Evolutionary conservation across 2,888 invertebrate species (phyloP), one percentile per base, ranked within the genome.

Genomic region (Lobophora halterata): DNA sequence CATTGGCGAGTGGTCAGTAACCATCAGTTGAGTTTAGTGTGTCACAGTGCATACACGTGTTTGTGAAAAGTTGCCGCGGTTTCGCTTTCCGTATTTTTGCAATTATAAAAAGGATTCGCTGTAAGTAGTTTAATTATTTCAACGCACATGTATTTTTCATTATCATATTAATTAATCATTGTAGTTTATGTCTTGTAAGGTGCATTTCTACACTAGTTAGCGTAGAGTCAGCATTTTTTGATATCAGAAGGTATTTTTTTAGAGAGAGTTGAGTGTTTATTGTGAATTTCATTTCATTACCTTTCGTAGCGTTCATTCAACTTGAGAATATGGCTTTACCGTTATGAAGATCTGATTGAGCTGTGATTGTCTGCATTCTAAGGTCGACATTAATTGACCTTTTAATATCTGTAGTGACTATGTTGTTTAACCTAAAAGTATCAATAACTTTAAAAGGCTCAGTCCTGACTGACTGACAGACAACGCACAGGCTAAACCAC

Each of bases 21-120:
- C n/a, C n/a, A n/a, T n/a, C n/a, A 80, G 83, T 86, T 65, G 71
- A 64, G 61, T 61, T 62, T 67, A 59, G 68, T 74, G 67, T 74
- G 75, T 67, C 71, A 67, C 58, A 60, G 72, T 50, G 64, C 24
- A 43, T 62, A 50, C 70, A 75, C 82, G 83, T 62, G 58, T 46
- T 43, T 21, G 48, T 51, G 49, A 23, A 32, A 30, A 29, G 11
- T 34, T 46, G 23, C 20, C 28, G 33, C 32, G 36, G 38, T 32
- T 32, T 18, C 32, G 11, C 21, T 37, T 39, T 11, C 20, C 38
- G 47, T 46, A 45, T 41, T 37, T 20, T 41, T 34, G 12, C n/a
- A 32, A 18, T 39, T 20, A 30, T 28, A 21, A 42, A 30, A 25
- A 42, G 45, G 38, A 45, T 39, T 39, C 12, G 34, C 26, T 28